Evolutionary conservation across 2,113 vertebrate genomes (phyloP).

Genomic region (Rattus norvegicus): GRCr8 NC_086033.1:18040001-18040500

Average conservation of each 20-base stretch:
- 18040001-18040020: conserved; percentile 67
- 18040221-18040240: not conserved
- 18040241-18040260: not conserved
- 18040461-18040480: not conserved
- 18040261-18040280: not conserved
- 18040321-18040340: not conserved
- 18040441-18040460: not conserved
- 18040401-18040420: not conserved
- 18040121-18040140: not conserved
- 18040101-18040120: too few relatives aligned
- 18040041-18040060: too few relatives aligned
- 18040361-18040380: not conserved
- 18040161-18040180: too few relatives aligned
- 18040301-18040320: not conserved
- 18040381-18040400: not conserved
- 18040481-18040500: not conserved
- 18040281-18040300: not conserved
- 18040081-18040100: not conserved
- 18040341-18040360: too few relatives aligned
- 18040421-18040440: not conserved
- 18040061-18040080: not conserved
- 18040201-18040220: not conserved
- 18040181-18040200: not conserved
- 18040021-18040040: accelerated
- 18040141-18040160: not conserved